Conservation (phyloP, 2,797 vertebrate species). For the Dallia pectoralis region DNA sequence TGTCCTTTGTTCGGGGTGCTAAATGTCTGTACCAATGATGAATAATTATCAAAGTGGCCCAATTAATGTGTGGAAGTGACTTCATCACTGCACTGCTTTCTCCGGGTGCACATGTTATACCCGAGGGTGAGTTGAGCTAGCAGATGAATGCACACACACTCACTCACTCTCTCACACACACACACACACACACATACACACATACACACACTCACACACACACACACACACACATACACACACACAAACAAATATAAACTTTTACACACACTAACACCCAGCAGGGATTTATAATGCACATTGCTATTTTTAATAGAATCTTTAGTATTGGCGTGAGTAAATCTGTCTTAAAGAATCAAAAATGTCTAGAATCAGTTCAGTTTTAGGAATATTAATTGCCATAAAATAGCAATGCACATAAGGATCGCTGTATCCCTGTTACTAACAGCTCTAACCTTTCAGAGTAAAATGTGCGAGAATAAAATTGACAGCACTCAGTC, state of each 20-base stretch:
- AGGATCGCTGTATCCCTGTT: no score
- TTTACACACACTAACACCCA: conserved; percentile 17
- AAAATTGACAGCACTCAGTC: no score
- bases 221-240: conserved; percentile 10
- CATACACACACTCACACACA: not conserved
- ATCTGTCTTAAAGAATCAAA: conserved; percentile 26
- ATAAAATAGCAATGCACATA: no score
- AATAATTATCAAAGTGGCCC: conserved; percentile 49
- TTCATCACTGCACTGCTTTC: conserved; percentile 37
- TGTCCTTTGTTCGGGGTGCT: no score
- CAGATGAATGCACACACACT: not conserved
- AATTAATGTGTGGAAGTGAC: conserved; percentile 44
- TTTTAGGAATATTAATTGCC: no score
- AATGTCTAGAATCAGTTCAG: conserved; percentile 2
- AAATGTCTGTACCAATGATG: conserved; percentile 39
- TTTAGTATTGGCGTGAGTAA: conserved; percentile 39
- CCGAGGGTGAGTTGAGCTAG: not conserved
- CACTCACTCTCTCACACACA: not conserved
- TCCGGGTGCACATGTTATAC: not conserved
- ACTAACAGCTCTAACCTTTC: no score
- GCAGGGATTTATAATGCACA: conserved; percentile 29
- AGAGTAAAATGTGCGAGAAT: no score
- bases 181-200: not conserved
- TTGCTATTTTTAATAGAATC: conserved; percentile 43
- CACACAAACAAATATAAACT: conserved; percentile 5